These are phyloP conservation scores for Sparus aurata DNA, from an alignment of 2,797 vertebrate genomes.

Conservation along the genomic window DNA sequence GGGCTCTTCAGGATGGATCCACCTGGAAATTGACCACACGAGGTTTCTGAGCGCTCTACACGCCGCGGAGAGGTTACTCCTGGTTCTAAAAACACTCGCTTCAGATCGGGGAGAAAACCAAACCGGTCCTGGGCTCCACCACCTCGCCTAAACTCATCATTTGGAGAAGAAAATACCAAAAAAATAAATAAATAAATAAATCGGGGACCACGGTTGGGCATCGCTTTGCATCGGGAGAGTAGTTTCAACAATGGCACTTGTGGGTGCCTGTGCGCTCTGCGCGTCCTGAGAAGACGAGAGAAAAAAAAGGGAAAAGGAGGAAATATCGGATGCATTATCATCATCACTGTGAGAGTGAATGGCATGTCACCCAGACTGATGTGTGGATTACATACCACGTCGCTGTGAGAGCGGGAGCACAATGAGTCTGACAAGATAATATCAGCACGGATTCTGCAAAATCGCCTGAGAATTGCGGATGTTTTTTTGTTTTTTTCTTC, in stretches of 20 bases:
- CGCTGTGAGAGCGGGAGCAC: conserved; percentile 71
- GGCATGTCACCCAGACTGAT: conserved; percentile 64
- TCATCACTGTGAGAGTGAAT: conserved; percentile 65
- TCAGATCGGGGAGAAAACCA: conserved; percentile 20
- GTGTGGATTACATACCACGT: conserved; percentile 79
- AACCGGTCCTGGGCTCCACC: neutral
- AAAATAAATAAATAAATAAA: neutral
- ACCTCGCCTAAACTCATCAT: conserved; percentile 19
- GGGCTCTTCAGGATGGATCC: conserved; percentile 49
- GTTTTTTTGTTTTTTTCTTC: conserved; percentile 81
- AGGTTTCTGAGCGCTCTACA: neutral
- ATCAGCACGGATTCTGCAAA: conserved; percentile 85
- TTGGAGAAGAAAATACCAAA: conserved; percentile 30
- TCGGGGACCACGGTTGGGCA: conserved; percentile 36
- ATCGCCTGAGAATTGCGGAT: conserved; percentile 90
- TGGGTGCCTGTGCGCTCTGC: conserved; percentile 62
- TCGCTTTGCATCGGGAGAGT: conserved; percentile 56
- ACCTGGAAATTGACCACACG: conserved; percentile 45
- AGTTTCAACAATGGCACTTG: conserved; percentile 77
- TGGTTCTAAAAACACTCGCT: neutral
- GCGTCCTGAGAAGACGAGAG: conserved; percentile 58
- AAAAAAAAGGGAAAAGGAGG: neutral
- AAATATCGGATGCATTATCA: conserved; percentile 65
- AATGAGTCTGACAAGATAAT: conserved; percentile 75
- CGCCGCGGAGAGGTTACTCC: conserved; percentile 34